Evolutionary conservation across 1,140 invertebrate species (phyloP).

Genomic region (Lucilia cuprina): DNA sequence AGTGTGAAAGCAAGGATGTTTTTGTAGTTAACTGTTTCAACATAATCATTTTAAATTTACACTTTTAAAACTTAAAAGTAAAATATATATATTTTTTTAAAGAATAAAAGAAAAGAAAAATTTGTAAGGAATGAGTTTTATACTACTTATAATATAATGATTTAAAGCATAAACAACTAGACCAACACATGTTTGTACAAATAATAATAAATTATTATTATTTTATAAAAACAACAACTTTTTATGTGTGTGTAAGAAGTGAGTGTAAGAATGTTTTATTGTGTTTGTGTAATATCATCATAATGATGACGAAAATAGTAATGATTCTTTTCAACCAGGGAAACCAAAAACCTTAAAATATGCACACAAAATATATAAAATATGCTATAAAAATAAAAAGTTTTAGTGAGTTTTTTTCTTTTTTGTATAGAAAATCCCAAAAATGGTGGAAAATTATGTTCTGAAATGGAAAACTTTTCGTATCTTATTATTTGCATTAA

Average conservation of each 20-base stretch:
- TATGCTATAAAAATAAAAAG: too few species aligned
- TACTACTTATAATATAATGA: not conserved
- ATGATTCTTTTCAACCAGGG: not conserved
- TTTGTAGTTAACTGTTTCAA: not conserved
- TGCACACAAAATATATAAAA: too few species aligned
- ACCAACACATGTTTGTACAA: not conserved
- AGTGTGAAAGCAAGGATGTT: not conserved
- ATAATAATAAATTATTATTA: too few species aligned
- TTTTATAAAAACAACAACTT: too few species aligned
- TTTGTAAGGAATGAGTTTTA: not conserved
- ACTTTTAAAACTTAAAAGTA: not conserved
- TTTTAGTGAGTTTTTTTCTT: too few species aligned
- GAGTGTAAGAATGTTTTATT: not conserved
- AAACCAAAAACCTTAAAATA: too few species aligned
- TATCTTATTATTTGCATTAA: too few species aligned
- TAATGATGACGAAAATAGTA: not conserved
- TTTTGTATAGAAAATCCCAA: too few species aligned
- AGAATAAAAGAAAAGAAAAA: not conserved
- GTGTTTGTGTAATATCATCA: not conserved
- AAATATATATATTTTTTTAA: not conserved
- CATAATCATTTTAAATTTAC: not conserved
- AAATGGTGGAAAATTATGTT: too few species aligned
- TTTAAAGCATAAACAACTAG: not conserved
- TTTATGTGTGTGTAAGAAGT: not conserved
- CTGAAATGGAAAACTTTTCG: too few species aligned